Conservation (phyloP, 1,140 invertebrate genomes). For the Druon quercuslanigerum region DNA sequence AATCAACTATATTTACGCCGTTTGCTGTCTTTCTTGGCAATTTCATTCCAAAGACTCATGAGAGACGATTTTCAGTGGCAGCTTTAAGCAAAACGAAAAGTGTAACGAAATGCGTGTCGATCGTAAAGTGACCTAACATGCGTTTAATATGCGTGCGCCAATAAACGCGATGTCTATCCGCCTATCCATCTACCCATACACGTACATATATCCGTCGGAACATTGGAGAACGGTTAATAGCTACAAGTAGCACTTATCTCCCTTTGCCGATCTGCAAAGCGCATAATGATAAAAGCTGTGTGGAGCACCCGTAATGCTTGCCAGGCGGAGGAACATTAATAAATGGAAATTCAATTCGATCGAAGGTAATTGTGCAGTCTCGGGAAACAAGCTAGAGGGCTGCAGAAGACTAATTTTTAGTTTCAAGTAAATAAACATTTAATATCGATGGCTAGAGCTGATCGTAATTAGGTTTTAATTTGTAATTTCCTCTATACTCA, state of each 20-base stretch:
- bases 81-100: neutral
- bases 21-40: neutral
- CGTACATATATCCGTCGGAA: neutral
- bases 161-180: slow-evolving; percentile 13
- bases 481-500: no score
- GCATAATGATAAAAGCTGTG: slow-evolving; percentile 36
- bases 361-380: slow-evolving; percentile 5
- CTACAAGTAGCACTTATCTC: slow-evolving; percentile 46
- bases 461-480: no score
- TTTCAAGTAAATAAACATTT: no score
- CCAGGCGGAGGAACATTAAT: slow-evolving; percentile 40
- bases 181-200: slow-evolving; percentile 5
- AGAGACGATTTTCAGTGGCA: neutral
- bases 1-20: slow-evolving; percentile 2
- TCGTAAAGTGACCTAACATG: slow-evolving; percentile 14
- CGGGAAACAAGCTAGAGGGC: neutral
- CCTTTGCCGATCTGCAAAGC: slow-evolving; percentile 17
- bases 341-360: slow-evolving; percentile 47
- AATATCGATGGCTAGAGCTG: no score
- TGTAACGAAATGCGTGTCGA: slow-evolving; percentile 20
- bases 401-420: slow-evolving; percentile 9
- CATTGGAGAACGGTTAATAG: slow-evolving; percentile 48
- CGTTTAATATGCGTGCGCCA: slow-evolving; percentile 25
- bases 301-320: neutral
- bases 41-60: neutral